A percentile compares a stretch with the other conserved stretches of the same genome.
phyloP scores from a whole-genome alignment of 1,140 invertebrate species.

The Pemphigus obesinymphae region DNA sequence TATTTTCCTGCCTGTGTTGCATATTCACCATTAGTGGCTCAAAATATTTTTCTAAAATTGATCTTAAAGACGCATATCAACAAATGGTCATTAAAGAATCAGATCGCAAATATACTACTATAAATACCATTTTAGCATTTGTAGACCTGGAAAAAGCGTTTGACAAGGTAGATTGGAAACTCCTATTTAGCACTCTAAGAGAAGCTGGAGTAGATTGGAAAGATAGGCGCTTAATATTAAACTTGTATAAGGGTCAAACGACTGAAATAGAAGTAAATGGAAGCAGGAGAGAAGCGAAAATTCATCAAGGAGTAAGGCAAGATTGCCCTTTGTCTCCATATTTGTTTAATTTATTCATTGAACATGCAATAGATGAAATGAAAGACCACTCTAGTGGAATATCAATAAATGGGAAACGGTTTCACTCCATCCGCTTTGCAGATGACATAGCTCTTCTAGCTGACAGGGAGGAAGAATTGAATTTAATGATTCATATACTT shows the following conservation, averaged over 20 bases:
- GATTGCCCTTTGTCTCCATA: conserved; percentile 8
- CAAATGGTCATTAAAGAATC: too few species aligned
- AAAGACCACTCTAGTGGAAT: not conserved
- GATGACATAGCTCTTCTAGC: not conserved
- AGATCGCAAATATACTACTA: too few species aligned
- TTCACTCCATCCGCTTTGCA: not conserved
- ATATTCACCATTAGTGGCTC: too few species aligned
- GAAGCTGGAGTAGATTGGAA: conserved; percentile 29
- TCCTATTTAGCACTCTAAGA: too few species aligned
- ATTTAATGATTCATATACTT: not conserved
- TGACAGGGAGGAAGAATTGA: not conserved
- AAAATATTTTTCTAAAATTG: too few species aligned
- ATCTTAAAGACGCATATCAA: too few species aligned
- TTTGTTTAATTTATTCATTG: conserved; percentile 43
- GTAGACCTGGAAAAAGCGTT: too few species aligned
- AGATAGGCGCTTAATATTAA: not conserved
- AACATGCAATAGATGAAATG: not conserved
- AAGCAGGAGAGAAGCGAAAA: conserved; percentile 31
- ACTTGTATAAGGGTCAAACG: not conserved
- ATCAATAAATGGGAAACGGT: not conserved
- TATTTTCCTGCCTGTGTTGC: too few species aligned
- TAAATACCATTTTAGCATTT: too few species aligned
- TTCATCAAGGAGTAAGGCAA: conserved; percentile 25
- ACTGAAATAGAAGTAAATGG: too few species aligned
- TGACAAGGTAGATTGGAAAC: too few species aligned